Conservation (phyloP, 1,140 invertebrate genomes). For the Brachionus manjavacas region DNA sequence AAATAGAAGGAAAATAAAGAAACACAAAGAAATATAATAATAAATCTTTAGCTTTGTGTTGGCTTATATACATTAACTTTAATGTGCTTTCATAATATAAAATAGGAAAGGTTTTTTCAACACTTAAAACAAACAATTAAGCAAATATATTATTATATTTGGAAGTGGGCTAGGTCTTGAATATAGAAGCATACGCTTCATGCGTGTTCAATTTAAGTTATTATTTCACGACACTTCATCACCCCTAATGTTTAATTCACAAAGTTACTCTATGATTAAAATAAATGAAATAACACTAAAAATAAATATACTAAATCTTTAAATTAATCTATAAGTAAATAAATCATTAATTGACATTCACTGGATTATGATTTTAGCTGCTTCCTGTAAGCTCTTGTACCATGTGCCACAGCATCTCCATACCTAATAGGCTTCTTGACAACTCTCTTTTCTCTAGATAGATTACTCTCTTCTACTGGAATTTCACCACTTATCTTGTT, state of each 20-base stretch:
- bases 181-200: too few relatives aligned
- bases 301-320: neutral
- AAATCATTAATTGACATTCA: neutral
- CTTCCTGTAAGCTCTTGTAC: neutral
- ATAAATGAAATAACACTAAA: neutral
- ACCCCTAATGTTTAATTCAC: neutral
- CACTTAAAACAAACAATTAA: too few relatives aligned
- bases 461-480: neutral
- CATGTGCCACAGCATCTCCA: neutral
- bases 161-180: too few relatives aligned
- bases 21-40: too few relatives aligned
- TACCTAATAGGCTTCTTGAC: neutral
- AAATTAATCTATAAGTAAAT: neutral
- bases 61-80: too few relatives aligned
- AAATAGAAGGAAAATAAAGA: too few relatives aligned
- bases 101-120: too few relatives aligned
- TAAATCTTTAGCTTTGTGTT: too few relatives aligned
- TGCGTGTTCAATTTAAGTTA: neutral
- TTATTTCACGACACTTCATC: neutral
- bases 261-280: neutral
- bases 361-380: neutral
- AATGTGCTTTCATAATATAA: too few relatives aligned
- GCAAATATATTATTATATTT: too few relatives aligned
- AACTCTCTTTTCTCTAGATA: neutral
- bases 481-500: neutral